Evolutionary conservation across 2,113 vertebrate species (phyloP), one percentile per base, ranked within the genome.

Genomic region (Paedocypris sp.): DNA sequence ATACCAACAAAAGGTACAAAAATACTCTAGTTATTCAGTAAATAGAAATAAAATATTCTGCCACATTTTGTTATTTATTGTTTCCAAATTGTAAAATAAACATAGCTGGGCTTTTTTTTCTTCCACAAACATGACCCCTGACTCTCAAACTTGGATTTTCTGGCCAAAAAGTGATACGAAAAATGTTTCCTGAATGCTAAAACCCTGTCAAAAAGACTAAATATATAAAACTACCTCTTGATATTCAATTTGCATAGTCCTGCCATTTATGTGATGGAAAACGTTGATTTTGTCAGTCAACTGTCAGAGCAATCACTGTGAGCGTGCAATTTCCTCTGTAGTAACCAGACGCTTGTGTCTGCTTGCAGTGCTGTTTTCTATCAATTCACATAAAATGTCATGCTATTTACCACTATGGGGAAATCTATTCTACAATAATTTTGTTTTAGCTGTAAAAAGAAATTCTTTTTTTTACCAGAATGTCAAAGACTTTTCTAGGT

Each of bases 341-440:
- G 38, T 31, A 20, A 57, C 53, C 18, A 43, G 38, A 38, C 20
- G 38, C 15, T 43, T 31, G 53, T 57, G 23, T 42, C 53, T 31
- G 53, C 25, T 28, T 50, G 32, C 22, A 43, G 47, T 53, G 11
- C 18, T 35, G 28, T 15, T 19, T 45, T 35, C 46, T 31, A 35
- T 35, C 39, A 53, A 53, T 63, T 63, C 13, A 51, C 31, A 51
- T 51, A 15, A 53, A 52, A 52, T 52, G 48, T 62, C 48, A 42
- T 29, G 22, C 19, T 43, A 42, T 43, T 12, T 12, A 35, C 38
- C 39, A 53, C 49, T 26, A 29, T 5, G 4, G 13, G 19, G n/a
- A 35, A 53, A 19, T 46, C 10, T 32, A 43, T 29, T 41, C 53
- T 57, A 38, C 16, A 43, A 42, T 42, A 7, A 23, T 39, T 41